Evolutionary conservation across 2,113 vertebrate genomes (phyloP), one percentile per base, ranked within the genome.

Genomic region (Choloepus hoffmanni): DNA sequence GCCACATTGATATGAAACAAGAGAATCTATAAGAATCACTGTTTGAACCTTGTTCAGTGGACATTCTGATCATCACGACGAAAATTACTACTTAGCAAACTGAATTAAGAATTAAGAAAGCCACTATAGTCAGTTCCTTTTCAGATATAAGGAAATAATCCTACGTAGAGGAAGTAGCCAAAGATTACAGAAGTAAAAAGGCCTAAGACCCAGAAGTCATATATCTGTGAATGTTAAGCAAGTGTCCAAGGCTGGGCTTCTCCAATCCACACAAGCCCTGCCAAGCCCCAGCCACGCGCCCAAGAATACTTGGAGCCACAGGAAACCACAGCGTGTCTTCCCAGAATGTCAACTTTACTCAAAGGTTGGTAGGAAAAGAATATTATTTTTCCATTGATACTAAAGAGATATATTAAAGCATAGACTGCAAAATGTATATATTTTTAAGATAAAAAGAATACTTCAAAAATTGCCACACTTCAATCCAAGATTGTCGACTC

Each of bases 81-180:
- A 90, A 87, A 90, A 81, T 90, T 60, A 72, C 43, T 9, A 11
- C 33, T 19, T 40, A 90, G 65, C 53, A 72, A 92, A 85, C 53
- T 62, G 26, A 76, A 24, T 67, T 43, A 50, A 89, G 45, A 14
- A 70, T 50, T 90, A 36, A 50, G 45, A 72, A 58, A n/a, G 43
- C 89, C 40, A 68, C 93, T 92, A 70, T 70, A 62, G 30, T 55
- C 11, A 48, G 43, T 79, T 72, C 30, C 65, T 65, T 91, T 85
- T 74, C 40, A 33, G 11, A 10, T 7, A 53, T 67, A 68, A 95
- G 79, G 83, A 89, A 94, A 78, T 63, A 62, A 90, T 50, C 6
- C 16, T 67, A 83, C 50, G 74, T 72, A 73, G 43, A 92, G 83
- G n/a, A 79, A 95, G 70, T 70, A 93, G 65, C 53, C 40, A 26